Base-by-base conservation (phyloP, 30 jellyfish, hydroid and myxozoan genomes). In the Turritopsis rubra region DNA sequence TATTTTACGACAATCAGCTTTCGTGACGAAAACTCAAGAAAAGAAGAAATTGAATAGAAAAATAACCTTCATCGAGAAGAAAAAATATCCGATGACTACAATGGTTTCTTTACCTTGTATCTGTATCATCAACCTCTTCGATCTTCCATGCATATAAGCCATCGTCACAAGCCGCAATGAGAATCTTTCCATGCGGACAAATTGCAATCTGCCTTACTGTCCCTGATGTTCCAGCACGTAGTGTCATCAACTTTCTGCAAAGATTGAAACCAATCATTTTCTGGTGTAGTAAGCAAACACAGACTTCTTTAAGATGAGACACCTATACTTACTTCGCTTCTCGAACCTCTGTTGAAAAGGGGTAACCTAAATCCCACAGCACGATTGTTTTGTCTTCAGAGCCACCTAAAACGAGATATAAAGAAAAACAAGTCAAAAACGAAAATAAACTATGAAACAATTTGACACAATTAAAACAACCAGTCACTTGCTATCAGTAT, bases 91-190 rank as follows among this genome's bases (percentile, higher is more conserved):
- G 13, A 41, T n/a, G n/a, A 41, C 5, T 41, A 41, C 60, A 41
- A 5, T 13, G 13, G 60, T 68, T 16, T 70, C 17, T 81, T 31
- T 27, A 1, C 78, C 22, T 65, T 19, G 29, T n/a, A n/a, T n/a
- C 80, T 0, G 30, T 27, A 9, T 68, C 30, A 9, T 23, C 9
- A 9, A 7, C 8, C 9, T 7, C 30, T 68, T 84, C 96, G 54
- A 94, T 87, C 72, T 85, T 89, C 99, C 99, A 94, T 22, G 87
- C 97, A 75, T 89, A 87, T 65, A 96, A 83, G 22, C 99, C 99
- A 83, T 94, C 99, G 81, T 94, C 99, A 52, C 97, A 86, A 7
- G 97, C 92, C 24, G 97, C 99, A 19, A 94, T 88, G 22, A 94
- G 75, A 24, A 83, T 73, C 28, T 86, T 83, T 8, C 99, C 99